These are phyloP conservation scores for Cephonodes hylas DNA, from an alignment of 2,888 invertebrate species.

Conservation along the genomic window DNA sequence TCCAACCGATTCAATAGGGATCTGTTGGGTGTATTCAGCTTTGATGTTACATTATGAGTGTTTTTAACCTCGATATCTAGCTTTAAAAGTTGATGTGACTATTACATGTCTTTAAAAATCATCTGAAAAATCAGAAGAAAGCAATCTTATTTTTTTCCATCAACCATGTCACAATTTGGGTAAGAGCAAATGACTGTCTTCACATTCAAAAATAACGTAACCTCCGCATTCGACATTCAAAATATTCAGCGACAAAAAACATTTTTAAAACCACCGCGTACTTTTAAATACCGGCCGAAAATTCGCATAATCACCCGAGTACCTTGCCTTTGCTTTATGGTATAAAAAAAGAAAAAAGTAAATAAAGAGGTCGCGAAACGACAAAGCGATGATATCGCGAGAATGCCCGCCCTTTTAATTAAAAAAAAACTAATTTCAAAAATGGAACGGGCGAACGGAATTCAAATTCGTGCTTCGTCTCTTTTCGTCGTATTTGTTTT, in stretches of 20 bases:
- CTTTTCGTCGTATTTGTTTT: not conserved
- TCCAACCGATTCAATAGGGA: too few species aligned
- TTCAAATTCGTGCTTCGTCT: conserved; percentile 12
- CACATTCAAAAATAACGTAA: not conserved
- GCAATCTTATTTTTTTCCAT: not conserved
- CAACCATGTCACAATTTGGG: not conserved
- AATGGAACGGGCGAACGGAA: conserved; percentile 13
- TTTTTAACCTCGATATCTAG: too few species aligned
- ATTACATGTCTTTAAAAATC: too few species aligned
- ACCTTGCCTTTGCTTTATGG: conserved; percentile 8
- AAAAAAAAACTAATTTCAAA: conserved; percentile 16
- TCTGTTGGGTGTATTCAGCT: too few species aligned
- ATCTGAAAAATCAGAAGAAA: not conserved
- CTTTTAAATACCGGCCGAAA: conserved; percentile 5
- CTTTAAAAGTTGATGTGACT: too few species aligned
- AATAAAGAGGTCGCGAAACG: conserved; percentile 17
- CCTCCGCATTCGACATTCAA: conserved; percentile 1
- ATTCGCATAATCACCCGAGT: conserved; percentile 8
- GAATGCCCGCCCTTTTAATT: conserved; percentile 16
- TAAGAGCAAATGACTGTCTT: not conserved
- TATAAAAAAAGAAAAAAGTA: conserved; percentile 12
- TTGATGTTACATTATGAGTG: too few species aligned
- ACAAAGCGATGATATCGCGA: conserved; percentile 16
- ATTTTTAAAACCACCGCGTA: conserved; percentile 2
- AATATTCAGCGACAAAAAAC: not conserved